Base-by-base conservation (phyloP, 2,888 invertebrate species). In the Nephrotoma appendiculata region DNA sequence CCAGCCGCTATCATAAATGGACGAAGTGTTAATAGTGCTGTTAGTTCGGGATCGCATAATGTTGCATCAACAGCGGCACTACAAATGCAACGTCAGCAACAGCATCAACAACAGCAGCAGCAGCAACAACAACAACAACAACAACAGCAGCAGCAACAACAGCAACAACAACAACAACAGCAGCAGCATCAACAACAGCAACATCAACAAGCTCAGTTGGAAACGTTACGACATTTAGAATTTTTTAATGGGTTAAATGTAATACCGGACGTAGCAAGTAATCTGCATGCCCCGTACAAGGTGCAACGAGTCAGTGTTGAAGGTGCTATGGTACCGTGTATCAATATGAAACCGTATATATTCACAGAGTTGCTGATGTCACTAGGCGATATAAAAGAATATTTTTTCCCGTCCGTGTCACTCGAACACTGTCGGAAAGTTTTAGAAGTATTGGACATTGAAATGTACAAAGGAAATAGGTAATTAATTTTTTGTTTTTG, bases 321-420 rank as follows among this genome's bases (percentile, higher is more conserved):
- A 90, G 95, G 95, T 89, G 95, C 95, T 89, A 94, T 96, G 93
- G 95, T 97, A 89, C 96, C 96, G 86, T 96, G 96, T 92, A 96
- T 97, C 90, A 97, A 97, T 92, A 95, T 96, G 92, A 96, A 96
- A 92, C 96, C 96, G 15, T 96, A 95, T 92, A 94, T 95, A 88
- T 96, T 96, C 91, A 94, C 95, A 41, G 97, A 97, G 91, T 93
- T 96, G 89, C 92, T 97, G 90, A 96, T 97, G 94, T 96, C 97
- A 12, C 92, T 97, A 88, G 95, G 95, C 6, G 97, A 97, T 91
- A 94, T 97, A 88, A 95, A 96, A 87, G 94, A 94, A 90, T 94
- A 95, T 91, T 96, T 96, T 93, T 97, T 97, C 92, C 96, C 96
- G 88, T 93, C 94, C 88, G 95, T 95, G 87, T 94, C 95, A 88